A percentile compares a stretch with the other conserved stretches of the same genome.
Conservation (phyloP, 2,113 vertebrate species). For the Monarcha castaneiventris region DNA sequence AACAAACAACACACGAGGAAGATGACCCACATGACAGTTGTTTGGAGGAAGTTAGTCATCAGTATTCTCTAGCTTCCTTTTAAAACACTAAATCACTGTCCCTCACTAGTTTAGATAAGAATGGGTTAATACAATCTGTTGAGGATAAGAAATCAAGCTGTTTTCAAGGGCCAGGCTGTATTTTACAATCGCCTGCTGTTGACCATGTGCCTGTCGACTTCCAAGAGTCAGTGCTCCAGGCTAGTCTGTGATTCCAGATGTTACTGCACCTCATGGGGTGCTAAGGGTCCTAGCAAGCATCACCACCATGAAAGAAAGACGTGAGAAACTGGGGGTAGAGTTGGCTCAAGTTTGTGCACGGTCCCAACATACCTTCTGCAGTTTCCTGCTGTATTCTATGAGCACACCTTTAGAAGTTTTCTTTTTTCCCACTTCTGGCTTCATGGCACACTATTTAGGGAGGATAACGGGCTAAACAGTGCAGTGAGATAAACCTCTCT, state of each 20-base stretch:
- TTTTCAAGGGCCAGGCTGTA: not conserved
- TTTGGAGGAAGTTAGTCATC: slow-evolving; percentile 63
- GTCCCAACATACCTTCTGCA: not conserved
- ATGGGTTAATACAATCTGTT: slow-evolving; percentile 14
- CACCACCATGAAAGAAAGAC: not conserved
- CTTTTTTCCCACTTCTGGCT: not conserved
- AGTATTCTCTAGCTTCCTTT: not conserved
- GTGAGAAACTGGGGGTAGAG: not conserved
- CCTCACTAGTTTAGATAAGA: not conserved
- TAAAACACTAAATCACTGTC: not conserved
- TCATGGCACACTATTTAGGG: not conserved
- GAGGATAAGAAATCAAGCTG: not conserved
- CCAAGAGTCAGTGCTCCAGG: not conserved
- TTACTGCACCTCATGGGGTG: not conserved
- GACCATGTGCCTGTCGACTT: not conserved
- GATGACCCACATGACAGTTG: slow-evolving; percentile 20
- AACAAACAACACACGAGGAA: slow-evolving; percentile 2
- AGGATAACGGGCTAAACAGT: not conserved
- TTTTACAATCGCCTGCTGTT: not conserved
- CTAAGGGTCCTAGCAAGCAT: not conserved
- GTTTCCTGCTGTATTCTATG: not conserved
- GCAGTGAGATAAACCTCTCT: not conserved
- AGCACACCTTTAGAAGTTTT: not conserved
- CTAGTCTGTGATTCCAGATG: not conserved
- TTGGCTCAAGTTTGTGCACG: not conserved